Conservation (phyloP, 1,140 invertebrate genomes). For the Sipha flava region DNA sequence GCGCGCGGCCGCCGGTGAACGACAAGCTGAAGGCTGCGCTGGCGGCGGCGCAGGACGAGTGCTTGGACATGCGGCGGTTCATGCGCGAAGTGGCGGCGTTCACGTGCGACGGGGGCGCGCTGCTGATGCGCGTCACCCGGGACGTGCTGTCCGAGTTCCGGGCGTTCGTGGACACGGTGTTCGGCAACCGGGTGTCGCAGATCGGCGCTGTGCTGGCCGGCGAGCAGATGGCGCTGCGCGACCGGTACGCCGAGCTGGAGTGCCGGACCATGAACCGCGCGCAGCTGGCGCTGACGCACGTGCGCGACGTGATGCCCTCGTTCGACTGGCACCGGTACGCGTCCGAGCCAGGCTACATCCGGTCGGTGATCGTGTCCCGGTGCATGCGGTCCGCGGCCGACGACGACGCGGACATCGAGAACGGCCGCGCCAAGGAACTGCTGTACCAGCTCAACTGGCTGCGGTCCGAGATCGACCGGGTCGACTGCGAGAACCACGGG, state of each 20-base stretch:
- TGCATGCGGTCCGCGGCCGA: not conserved
- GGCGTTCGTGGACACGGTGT: not conserved
- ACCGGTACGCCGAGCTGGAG: not conserved
- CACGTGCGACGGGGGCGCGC: not conserved
- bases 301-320: not conserved
- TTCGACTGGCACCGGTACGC: not conserved
- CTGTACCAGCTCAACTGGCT: constrained; percentile 17
- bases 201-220: not conserved
- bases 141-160: constrained; percentile 1
- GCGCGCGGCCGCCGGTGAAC: too few species aligned
- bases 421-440: not conserved
- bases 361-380: not conserved
- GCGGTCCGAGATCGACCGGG: constrained; percentile 5
- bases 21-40: not conserved
- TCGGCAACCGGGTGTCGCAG: not conserved
- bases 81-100: not conserved
- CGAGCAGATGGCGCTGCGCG: not conserved
- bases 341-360: not conserved
- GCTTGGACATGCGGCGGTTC: not conserved
- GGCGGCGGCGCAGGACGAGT: not conserved
- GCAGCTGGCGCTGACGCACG: not conserved
- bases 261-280: not conserved
- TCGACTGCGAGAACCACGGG: not conserved
- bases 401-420: not conserved
- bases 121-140: not conserved